phyloP scores from a whole-genome alignment of 1,140 invertebrate genomes.

The Ylistrum balloti region DNA sequence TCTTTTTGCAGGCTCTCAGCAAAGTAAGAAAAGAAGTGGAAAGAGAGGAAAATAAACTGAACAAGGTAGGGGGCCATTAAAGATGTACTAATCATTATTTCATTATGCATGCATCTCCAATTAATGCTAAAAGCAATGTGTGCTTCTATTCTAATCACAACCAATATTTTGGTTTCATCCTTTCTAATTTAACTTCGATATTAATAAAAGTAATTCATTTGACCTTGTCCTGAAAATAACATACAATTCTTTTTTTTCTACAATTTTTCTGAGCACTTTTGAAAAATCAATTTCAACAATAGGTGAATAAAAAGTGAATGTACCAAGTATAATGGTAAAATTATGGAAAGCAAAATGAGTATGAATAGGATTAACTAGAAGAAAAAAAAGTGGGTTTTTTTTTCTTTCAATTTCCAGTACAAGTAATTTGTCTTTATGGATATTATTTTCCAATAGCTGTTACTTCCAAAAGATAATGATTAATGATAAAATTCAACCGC shows the following conservation, averaged over 20 bases:
- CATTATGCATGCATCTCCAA: slow-evolving; percentile 3
- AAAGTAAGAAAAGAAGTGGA: slow-evolving; percentile 76
- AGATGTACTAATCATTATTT: background rate
- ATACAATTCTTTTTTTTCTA: background rate
- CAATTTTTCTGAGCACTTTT: background rate
- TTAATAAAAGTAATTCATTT: slow-evolving; percentile 60
- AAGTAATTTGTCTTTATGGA: background rate
- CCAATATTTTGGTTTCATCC: background rate
- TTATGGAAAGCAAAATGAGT: too few relatives aligned
- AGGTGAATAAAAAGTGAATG: too few relatives aligned
- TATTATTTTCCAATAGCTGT: background rate
- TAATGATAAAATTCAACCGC: background rate
- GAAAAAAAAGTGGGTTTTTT: too few relatives aligned
- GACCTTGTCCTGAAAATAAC: background rate
- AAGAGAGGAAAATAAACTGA: slow-evolving; percentile 75
- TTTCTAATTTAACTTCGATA: slow-evolving; percentile 39
- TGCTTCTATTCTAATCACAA: background rate
- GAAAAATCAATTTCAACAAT: background rate
- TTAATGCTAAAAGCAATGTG: background rate
- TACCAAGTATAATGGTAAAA: too few relatives aligned
- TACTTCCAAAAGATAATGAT: background rate
- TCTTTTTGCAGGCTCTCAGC: slow-evolving; percentile 72
- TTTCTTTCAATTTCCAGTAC: too few relatives aligned
- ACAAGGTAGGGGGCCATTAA: slow-evolving; percentile 65
- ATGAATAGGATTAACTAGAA: too few relatives aligned